These are phyloP conservation scores for Periophthalmus modestus DNA, from an alignment of 2,113 vertebrate genomes.

Conservation along the genomic window DNA sequence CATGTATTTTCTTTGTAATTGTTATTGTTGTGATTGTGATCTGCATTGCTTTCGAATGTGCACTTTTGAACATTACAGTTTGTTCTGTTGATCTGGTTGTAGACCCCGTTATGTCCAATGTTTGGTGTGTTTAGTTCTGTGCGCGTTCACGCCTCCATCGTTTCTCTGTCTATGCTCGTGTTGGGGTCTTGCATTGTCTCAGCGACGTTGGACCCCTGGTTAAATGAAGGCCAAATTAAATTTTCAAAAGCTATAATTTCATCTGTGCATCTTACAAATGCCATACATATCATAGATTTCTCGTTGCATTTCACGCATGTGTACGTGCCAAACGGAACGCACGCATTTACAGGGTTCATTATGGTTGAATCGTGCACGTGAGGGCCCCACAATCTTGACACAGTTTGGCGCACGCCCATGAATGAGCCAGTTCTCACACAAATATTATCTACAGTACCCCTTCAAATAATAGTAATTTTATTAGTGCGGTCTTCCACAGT, in stretches of 20 bases:
- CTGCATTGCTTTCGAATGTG: background rate
- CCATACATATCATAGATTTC: background rate
- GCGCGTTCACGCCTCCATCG: conserved; percentile 25
- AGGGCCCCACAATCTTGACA: background rate
- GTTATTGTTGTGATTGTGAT: background rate
- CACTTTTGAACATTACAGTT: background rate
- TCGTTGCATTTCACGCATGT: conserved; percentile 10
- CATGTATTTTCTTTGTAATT: background rate
- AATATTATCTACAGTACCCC: no score
- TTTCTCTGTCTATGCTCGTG: background rate
- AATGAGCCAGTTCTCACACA: background rate
- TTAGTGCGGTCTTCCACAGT: no score
- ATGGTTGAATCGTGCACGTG: no score
- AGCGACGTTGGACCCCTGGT: background rate
- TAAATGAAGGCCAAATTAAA: background rate
- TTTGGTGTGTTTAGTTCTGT: conserved; percentile 22
- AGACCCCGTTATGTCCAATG: background rate
- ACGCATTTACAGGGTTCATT: conserved; percentile 11
- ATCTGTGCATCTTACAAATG: background rate
- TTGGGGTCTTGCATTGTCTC: background rate
- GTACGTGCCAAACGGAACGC: conserved; percentile 30
- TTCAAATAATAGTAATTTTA: no score
- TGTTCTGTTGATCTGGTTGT: background rate
- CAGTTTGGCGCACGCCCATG: background rate
- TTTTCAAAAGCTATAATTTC: background rate